phyloP scores from a whole-genome alignment of 1,140 invertebrate genomes.

The Maniola jurtina region DNA sequence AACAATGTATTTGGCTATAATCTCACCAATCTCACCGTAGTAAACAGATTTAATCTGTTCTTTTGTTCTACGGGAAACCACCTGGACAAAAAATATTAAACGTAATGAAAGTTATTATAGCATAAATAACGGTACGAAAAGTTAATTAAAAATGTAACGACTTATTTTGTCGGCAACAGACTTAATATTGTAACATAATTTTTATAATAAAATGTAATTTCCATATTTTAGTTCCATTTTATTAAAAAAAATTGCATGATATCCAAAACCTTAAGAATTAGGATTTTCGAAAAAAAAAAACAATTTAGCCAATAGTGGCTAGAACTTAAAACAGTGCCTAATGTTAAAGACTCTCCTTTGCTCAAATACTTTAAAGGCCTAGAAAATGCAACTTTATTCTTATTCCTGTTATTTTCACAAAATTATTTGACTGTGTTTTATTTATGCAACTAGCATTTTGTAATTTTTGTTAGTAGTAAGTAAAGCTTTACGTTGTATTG shows the following conservation, averaged over 20 bases:
- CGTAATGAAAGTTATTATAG: conserved; percentile 21
- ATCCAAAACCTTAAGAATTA: background rate
- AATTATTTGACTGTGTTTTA: no score
- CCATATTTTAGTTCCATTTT: background rate
- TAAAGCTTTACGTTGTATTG: no score
- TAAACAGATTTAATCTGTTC: conserved; percentile 17
- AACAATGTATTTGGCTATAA: conserved; percentile 7
- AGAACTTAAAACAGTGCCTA: no score
- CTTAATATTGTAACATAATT: conserved; percentile 10
- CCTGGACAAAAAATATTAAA: conserved; percentile 27
- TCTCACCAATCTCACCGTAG: background rate
- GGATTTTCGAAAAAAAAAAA: background rate
- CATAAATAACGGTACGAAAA: conserved; percentile 23
- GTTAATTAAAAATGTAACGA: conserved; percentile 28
- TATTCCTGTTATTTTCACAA: no score
- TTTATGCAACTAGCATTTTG: no score
- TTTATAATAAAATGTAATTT: conserved; percentile 4
- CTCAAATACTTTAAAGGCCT: no score
- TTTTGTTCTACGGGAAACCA: conserved; percentile 18
- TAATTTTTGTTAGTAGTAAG: no score
- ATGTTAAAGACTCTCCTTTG: no score
- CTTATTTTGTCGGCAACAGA: conserved; percentile 16
- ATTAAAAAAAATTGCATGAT: conserved; percentile 1
- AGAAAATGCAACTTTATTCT: no score
- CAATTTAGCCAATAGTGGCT: no score